Evolutionary conservation across 2,113 vertebrate species (phyloP), one percentile per base, ranked within the genome.

Genomic region (Gorilla gorilla): DNA sequence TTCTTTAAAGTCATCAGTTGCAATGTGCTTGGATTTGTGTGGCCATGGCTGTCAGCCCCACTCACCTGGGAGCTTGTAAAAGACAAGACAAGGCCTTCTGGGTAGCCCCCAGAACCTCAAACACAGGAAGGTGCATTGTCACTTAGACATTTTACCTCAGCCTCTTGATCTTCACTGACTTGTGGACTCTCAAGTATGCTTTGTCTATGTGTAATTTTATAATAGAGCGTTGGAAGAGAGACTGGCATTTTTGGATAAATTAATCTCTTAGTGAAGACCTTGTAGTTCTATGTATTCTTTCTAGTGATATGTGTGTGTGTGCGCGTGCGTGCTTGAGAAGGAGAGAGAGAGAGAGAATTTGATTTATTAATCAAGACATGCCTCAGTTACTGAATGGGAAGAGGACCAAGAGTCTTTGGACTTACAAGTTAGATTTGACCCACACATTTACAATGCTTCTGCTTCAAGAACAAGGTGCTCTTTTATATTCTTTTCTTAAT

Each of bases 241-340:
- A 23, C 61, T 16, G 66, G 12, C 2, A 5, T n/a, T 76, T 87
- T 64, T 59, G 66, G 20, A 32, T 5, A 45, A 2, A 4, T 76
- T 90, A 32, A 52, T 80, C 23, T 80, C 2, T 91, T 52, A 75
- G 43, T 83, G 78, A 98, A 97, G 83, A 90, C 23, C 83, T 91
- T 97, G 70, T 64, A 93, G 92, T 97, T 89, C 61, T 70, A 32
- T 75, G 93, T 98, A 70, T 40, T 94, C 17, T 94, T 98, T 93
- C 4, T 80, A 89, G 64, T 66, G 66, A 50, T 18, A 10, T 12
- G 27, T n/a, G 32, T 87, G 32, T 16, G 64, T 43, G 8, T 61
- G 81, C 32, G 81, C 2, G 2, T 55, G 18, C 18, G 7, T 55
- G 52, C 52, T 55, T 27, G 35, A 11, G 40, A 11, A 20, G 50